A percentile compares a stretch with the other conserved stretches of the same genome.
phyloP scores from a whole-genome alignment of 2,888 invertebrate species.

The Hemithea aestivaria region DNA sequence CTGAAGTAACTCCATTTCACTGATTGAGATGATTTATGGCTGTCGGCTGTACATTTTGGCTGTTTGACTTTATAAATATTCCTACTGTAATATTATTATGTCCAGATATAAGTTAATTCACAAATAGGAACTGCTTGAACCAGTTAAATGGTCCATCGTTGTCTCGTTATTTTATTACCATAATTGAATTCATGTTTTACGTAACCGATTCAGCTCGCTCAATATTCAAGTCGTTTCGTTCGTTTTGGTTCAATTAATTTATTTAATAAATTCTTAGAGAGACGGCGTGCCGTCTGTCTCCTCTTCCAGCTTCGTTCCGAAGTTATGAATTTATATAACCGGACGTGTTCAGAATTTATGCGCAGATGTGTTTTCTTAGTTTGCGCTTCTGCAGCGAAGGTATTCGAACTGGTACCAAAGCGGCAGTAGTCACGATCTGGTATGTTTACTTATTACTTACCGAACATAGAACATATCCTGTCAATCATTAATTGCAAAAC shows the following conservation, averaged over 20 bases:
- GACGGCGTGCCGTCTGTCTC: slow-evolving; percentile 60
- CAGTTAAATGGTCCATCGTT: slow-evolving; percentile 9
- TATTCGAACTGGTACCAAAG: slow-evolving; percentile 38
- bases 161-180: slow-evolving; percentile 24
- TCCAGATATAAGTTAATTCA: not conserved
- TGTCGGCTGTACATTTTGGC: slow-evolving; percentile 10
- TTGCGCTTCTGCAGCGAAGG: slow-evolving; percentile 46
- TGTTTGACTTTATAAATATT: slow-evolving; percentile 2
- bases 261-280: slow-evolving; percentile 68
- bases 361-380: slow-evolving; percentile 61
- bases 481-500: too few relatives aligned
- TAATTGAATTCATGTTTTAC: slow-evolving; percentile 25
- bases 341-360: slow-evolving; percentile 70
- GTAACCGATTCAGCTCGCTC: slow-evolving; percentile 37
- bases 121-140: slow-evolving; percentile 10
- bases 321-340: slow-evolving; percentile 73
- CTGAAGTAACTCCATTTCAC: slow-evolving; percentile 23
- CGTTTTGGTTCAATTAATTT: slow-evolving; percentile 70
- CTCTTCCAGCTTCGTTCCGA: slow-evolving; percentile 45
- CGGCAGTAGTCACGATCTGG: slow-evolving; percentile 28
- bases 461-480: slow-evolving; percentile 6
- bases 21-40: slow-evolving; percentile 7
- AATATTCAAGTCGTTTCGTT: slow-evolving; percentile 57
- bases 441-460: slow-evolving; percentile 21
- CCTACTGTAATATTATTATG: not conserved